Conservation (phyloP, 2,113 vertebrate genomes). For the Hyperoodon ampullatus region DNA sequence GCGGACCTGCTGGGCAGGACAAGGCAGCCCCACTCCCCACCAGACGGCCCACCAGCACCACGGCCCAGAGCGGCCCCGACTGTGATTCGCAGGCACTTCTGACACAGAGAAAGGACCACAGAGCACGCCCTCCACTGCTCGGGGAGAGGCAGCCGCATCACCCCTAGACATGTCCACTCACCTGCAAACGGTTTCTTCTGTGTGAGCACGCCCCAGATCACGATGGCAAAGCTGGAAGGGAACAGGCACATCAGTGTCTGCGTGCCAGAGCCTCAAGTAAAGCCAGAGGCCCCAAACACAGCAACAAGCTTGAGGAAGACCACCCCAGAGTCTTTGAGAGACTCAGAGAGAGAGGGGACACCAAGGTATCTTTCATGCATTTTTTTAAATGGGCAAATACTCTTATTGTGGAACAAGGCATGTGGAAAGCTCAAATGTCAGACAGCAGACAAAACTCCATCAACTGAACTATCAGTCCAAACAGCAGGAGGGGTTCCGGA, state of each 20-base stretch:
- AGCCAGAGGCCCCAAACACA: rapidly evolving
- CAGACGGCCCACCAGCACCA: neutral
- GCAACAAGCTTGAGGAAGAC: rapidly evolving
- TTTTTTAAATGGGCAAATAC: neutral
- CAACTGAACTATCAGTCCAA: rapidly evolving
- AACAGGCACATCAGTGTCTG: neutral
- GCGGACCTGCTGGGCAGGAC: neutral
- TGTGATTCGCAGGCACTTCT: rapidly evolving
- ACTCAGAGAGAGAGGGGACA: rapidly evolving
- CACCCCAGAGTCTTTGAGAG: neutral
- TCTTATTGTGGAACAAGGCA: rapidly evolving
- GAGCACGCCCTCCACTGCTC: rapidly evolving
- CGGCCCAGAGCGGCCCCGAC: neutral
- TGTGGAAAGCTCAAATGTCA: rapidly evolving
- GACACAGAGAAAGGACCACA: neutral
- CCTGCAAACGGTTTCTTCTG: constrained; percentile 99
- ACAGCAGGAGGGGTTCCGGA: rapidly evolving
- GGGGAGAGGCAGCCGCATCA: rapidly evolving
- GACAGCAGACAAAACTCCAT: rapidly evolving
- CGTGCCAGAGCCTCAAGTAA: rapidly evolving
- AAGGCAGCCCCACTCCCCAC: neutral
- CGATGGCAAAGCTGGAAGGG: constrained; percentile 93
- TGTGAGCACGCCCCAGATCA: constrained; percentile 97
- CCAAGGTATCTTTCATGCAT: rapidly evolving
- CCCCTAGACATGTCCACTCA: constrained; percentile 70